These are phyloP conservation scores for Centropus bengalensis DNA, from an alignment of 2,113 vertebrate genomes.

Conservation along the genomic window DNA sequence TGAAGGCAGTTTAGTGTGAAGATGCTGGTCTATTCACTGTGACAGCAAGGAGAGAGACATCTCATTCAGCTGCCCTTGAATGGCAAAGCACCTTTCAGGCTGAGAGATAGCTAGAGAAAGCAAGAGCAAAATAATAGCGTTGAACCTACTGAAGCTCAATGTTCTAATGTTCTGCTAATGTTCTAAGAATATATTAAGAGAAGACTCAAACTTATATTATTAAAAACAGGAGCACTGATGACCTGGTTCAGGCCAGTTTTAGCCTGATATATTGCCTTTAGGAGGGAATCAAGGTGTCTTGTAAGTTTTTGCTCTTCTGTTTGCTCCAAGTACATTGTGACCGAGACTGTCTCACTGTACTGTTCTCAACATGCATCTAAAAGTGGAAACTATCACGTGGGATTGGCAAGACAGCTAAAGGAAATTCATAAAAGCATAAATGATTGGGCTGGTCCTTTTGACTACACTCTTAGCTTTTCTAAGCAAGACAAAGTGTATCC, in stretches of 20 bases:
- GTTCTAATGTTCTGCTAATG: background rate
- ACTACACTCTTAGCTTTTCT: background rate
- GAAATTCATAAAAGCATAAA: background rate
- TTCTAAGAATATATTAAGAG: background rate
- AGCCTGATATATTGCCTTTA: background rate
- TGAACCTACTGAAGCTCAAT: background rate
- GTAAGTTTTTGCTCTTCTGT: background rate
- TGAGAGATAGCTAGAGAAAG: background rate
- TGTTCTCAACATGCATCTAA: background rate
- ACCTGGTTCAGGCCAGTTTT: background rate
- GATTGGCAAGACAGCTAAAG: background rate
- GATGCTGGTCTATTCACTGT: background rate
- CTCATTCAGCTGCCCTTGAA: background rate
- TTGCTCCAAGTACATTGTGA: background rate
- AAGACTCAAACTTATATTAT: background rate
- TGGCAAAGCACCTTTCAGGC: background rate
- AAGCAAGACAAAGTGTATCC: background rate
- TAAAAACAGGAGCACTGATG: background rate
- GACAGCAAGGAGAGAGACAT: background rate
- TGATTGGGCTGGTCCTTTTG: background rate
- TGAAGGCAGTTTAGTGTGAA: background rate
- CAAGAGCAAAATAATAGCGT: accelerated
- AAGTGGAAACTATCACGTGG: background rate
- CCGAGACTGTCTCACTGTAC: background rate
- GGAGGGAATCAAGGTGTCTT: background rate